Evolutionary conservation across 2,113 vertebrate species (phyloP).

Genomic region (Hymenochirus boettgeri): DNA sequence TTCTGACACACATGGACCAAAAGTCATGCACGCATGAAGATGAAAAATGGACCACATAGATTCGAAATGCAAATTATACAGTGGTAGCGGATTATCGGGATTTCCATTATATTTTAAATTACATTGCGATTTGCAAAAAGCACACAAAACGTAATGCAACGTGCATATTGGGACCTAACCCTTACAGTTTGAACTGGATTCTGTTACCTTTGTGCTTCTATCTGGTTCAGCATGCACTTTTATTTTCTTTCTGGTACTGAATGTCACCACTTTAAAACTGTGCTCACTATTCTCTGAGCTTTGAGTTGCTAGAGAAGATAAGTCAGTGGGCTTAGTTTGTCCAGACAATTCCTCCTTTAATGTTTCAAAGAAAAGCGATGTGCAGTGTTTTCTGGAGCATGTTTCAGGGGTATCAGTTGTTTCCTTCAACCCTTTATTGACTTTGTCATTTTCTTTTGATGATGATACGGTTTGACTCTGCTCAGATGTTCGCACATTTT

Average conservation of each 20-base stretch:
- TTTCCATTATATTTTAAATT: too few relatives aligned
- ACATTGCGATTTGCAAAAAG: too few relatives aligned
- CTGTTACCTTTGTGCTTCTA: slow-evolving; percentile 44
- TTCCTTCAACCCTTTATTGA: background rate
- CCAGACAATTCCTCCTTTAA: slow-evolving; percentile 46
- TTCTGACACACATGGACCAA: too few relatives aligned
- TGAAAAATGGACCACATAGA: too few relatives aligned
- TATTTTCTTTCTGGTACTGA: slow-evolving; percentile 60
- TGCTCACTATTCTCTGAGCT: background rate
- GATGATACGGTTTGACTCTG: too few relatives aligned
- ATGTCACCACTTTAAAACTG: slow-evolving; percentile 66
- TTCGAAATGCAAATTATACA: too few relatives aligned
- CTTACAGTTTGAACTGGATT: background rate
- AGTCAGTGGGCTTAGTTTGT: background rate
- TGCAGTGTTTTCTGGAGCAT: slow-evolving; percentile 33
- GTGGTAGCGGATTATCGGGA: too few relatives aligned
- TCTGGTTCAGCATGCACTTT: slow-evolving; percentile 12
- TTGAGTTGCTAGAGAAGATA: background rate
- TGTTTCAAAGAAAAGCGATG: slow-evolving; percentile 47
- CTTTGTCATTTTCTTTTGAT: background rate
- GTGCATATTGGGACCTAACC: too few relatives aligned
- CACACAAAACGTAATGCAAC: too few relatives aligned
- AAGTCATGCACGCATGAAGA: too few relatives aligned
- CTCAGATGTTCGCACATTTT: slow-evolving; percentile 10
- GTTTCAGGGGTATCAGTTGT: background rate